Evolutionary conservation across 1,140 invertebrate species (phyloP), one percentile per base, ranked within the genome.

Genomic region (Brevipalpus yothersi): DNA sequence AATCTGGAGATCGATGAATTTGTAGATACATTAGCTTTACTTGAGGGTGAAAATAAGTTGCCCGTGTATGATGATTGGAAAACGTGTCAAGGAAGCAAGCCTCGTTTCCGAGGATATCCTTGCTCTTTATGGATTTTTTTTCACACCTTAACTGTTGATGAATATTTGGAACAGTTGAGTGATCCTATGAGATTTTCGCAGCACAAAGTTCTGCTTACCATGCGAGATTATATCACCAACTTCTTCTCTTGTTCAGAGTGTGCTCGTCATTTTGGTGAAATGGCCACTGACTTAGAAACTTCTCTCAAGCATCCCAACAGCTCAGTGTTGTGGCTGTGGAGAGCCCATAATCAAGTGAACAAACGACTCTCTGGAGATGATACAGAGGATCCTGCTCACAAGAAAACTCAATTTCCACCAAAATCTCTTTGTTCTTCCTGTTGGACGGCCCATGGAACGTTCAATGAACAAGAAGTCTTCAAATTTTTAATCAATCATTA

Each of bases 221-320:
- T 98, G 75, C 76, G 83, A 67, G 84, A 80, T 13, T 97, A 94
- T 68, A 78, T 98, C 41, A 83, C 83, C 66, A 68, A 88, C 70
- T 98, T 93, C 73, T 95, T 98, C 73, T 85, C 89, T 7, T 98
- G 94, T 71, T 75, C 78, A 31, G 83, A 92, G 62, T 98, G 94
- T 70, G 77, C 82, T 4, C 31, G 40, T 11, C 89, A 97, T 75
- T 97, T 98, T 68, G 71, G 81, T 61, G 69, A 75, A 62, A 91
- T 92, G 85, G 19, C 61, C 2, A 21, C n/a, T n/a, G 49, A 59
- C 12, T n/a, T 64, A 65, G 75, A 84, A 58, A 77, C 77, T 63
- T 76, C 80, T 60, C 79, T 90, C 0, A 72, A 73, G 21, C 77
- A 76, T 55, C 75, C 77, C 61, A 77, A 84, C 56, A 82, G 87